A percentile compares a stretch with the other conserved stretches of the same genome.
phyloP scores from a whole-genome alignment of 2,888 invertebrate species.

The Lochmaea capreae region DNA sequence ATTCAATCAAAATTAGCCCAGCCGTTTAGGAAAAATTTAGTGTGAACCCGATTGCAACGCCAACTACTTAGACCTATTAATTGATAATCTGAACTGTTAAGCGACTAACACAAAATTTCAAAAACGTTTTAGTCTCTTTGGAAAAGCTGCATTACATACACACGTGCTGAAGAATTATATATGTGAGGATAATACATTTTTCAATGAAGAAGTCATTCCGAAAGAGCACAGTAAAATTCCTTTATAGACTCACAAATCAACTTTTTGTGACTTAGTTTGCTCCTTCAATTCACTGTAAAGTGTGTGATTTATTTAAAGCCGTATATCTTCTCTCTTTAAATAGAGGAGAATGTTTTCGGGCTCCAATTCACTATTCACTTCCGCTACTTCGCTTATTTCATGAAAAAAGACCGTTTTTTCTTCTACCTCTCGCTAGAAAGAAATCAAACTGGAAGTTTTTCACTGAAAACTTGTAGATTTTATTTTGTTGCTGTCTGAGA shows the following conservation, averaged over 20 bases:
- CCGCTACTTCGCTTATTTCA: slow-evolving; percentile 43
- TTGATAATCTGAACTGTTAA: too few relatives aligned
- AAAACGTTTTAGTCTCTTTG: too few relatives aligned
- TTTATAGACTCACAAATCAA: slow-evolving; percentile 56
- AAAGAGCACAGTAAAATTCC: slow-evolving; percentile 51
- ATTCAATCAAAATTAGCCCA: too few relatives aligned
- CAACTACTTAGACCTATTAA: too few relatives aligned
- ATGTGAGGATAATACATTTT: too few relatives aligned
- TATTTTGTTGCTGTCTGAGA: background rate
- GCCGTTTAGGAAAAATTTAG: too few relatives aligned
- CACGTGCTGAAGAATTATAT: too few relatives aligned
- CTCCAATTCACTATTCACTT: slow-evolving; percentile 51
- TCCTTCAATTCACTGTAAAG: slow-evolving; percentile 55
- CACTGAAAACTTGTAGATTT: slow-evolving; percentile 22
- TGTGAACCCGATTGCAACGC: too few relatives aligned
- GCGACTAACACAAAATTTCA: too few relatives aligned
- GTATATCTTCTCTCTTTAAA: slow-evolving; percentile 55
- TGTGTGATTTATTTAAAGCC: slow-evolving; percentile 55
- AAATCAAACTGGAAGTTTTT: slow-evolving; percentile 30
- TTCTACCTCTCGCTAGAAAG: slow-evolving; percentile 18
- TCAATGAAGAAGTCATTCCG: slow-evolving; percentile 34
- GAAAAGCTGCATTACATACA: too few relatives aligned
- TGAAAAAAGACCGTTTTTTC: slow-evolving; percentile 28
- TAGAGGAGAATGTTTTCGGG: slow-evolving; percentile 53
- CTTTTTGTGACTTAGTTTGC: slow-evolving; percentile 53